phyloP scores from a whole-genome alignment of 2,888 invertebrate species.

The Acronicta alni region DNA sequence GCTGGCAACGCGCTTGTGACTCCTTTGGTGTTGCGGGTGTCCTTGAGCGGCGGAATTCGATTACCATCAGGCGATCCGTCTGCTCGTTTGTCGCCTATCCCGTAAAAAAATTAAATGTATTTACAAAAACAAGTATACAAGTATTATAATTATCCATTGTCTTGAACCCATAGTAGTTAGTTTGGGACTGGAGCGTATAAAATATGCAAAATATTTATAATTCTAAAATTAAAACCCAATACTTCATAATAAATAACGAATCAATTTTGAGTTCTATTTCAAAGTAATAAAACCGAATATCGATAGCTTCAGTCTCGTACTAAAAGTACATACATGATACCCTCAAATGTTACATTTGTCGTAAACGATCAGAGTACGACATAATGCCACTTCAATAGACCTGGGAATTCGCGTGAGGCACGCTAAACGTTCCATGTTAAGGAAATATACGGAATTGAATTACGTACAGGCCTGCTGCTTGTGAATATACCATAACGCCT shows the following conservation, averaged over 20 bases:
- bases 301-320: constrained; percentile 20
- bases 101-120: too few species aligned
- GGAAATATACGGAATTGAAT: constrained; percentile 44
- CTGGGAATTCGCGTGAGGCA: constrained; percentile 74
- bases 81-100: too few species aligned
- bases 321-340: constrained; percentile 36
- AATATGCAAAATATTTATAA: too few species aligned
- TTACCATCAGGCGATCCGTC: too few species aligned
- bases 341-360: constrained; percentile 42
- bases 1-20: too few species aligned
- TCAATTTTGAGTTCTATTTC: constrained; percentile 34
- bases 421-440: constrained; percentile 64
- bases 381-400: constrained; percentile 73
- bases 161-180: too few species aligned
- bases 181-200: too few species aligned
- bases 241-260: too few species aligned
- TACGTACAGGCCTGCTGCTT: constrained; percentile 11
- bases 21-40: too few species aligned
- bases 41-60: too few species aligned
- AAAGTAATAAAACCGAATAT: constrained; percentile 40
- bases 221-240: neutral
- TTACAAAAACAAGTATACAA: too few species aligned
- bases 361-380: constrained; percentile 61
- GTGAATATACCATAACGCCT: neutral
- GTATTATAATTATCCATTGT: too few species aligned